A percentile compares a stretch with the other conserved stretches of the same genome.
Evolutionary conservation across 2,797 vertebrate genomes (phyloP).

Genomic region (Labeo calbasu): DNA sequence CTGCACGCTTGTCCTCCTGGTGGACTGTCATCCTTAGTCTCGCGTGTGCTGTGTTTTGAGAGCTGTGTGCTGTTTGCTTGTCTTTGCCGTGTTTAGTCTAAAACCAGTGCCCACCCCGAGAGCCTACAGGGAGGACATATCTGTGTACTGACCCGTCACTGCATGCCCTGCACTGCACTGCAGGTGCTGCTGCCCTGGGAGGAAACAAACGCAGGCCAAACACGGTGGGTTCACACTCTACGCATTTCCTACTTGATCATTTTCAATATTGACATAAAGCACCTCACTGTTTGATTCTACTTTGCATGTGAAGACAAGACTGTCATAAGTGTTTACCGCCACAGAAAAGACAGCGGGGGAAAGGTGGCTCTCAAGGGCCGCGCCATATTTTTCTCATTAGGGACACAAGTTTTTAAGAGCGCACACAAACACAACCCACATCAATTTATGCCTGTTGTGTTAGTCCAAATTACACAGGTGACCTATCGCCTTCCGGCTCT

Average conservation of each 20-base stretch:
- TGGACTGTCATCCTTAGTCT: slow-evolving; percentile 37
- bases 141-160: slow-evolving; percentile 54
- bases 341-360: slow-evolving; percentile 18
- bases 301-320: slow-evolving; percentile 43
- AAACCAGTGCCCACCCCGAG: slow-evolving; percentile 52
- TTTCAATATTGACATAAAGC: slow-evolving; percentile 38
- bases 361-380: slow-evolving; percentile 38
- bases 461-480: slow-evolving; percentile 63
- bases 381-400: slow-evolving; percentile 64
- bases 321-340: slow-evolving; percentile 33
- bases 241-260: slow-evolving; percentile 10
- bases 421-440: slow-evolving; percentile 45
- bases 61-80: slow-evolving; percentile 71
- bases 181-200: slow-evolving; percentile 32
- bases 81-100: slow-evolving; percentile 77
- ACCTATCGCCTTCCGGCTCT: slow-evolving; percentile 59
- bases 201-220: slow-evolving; percentile 39
- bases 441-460: slow-evolving; percentile 62
- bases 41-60: slow-evolving; percentile 55
- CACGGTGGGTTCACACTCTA: slow-evolving; percentile 9
- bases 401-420: slow-evolving; percentile 52
- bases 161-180: background rate
- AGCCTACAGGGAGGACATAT: slow-evolving; percentile 44
- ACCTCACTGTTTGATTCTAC: slow-evolving; percentile 42
- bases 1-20: slow-evolving; percentile 25